phyloP scores from a whole-genome alignment of 1,140 invertebrate species.

The Drosophila trapezifrons region DNA sequence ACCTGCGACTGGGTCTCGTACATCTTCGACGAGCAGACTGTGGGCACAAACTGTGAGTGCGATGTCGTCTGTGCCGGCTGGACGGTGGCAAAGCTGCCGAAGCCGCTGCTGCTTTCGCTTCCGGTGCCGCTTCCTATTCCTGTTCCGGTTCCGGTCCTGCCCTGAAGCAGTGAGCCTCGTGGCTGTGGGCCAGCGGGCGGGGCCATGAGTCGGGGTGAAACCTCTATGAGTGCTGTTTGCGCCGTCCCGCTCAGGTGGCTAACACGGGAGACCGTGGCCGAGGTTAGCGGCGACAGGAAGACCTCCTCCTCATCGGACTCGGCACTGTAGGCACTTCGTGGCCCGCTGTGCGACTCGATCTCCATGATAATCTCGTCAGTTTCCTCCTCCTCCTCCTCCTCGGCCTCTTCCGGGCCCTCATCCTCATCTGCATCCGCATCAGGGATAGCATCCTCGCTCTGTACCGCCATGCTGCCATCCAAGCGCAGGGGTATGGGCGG shows the following conservation, averaged over 20 bases:
- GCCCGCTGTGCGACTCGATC: constrained; percentile 28
- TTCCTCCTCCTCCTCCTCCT: constrained; percentile 33
- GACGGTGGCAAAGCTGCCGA: constrained; percentile 56
- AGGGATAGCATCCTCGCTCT: constrained; percentile 1
- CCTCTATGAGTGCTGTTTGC: neutral
- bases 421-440: neutral
- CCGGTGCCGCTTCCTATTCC: neutral
- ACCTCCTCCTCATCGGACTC: constrained; percentile 35
- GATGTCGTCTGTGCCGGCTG: constrained; percentile 26
- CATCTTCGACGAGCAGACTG: constrained; percentile 74
- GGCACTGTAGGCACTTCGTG: neutral
- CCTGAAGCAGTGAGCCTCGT: constrained; percentile 43
- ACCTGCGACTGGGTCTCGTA: constrained; percentile 25
- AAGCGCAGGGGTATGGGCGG: constrained; percentile 36
- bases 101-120: constrained; percentile 56
- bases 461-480: neutral
- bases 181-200: constrained; percentile 62
- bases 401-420: neutral
- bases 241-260: neutral
- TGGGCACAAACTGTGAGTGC: constrained; percentile 59
- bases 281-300: constrained; percentile 48
- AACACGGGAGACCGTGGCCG: constrained; percentile 22
- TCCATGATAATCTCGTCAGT: constrained; percentile 68
- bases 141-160: neutral
- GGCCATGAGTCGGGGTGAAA: neutral